Percentiles rank a stretch among this genome's conserved stretches.
These are phyloP conservation scores for Amphiprion percula DNA, from an alignment of 2,113 vertebrate species.

Conservation along the genomic window DNA sequence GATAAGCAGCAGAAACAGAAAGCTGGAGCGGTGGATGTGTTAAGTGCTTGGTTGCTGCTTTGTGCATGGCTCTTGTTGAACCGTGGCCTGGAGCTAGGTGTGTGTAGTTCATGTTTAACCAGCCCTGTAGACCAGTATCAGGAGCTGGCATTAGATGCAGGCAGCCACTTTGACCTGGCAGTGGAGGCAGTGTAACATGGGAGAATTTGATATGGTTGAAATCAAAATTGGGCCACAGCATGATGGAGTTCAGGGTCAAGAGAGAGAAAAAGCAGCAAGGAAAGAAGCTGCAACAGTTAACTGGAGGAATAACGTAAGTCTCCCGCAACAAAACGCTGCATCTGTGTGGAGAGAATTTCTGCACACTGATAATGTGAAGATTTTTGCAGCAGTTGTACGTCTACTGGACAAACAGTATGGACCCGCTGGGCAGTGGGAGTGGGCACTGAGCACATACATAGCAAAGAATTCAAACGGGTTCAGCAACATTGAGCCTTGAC, in stretches of 20 bases:
- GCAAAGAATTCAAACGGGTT: slow-evolving; percentile 38
- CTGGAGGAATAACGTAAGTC: neutral
- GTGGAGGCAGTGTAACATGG: slow-evolving; percentile 28
- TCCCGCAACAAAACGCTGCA: slow-evolving; percentile 7
- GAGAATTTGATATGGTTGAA: slow-evolving; percentile 47
- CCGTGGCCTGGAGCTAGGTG: slow-evolving; percentile 47
- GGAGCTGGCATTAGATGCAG: slow-evolving; percentile 40
- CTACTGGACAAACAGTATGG: neutral
- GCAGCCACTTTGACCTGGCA: slow-evolving; percentile 50
- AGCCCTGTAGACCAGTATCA: slow-evolving; percentile 44
- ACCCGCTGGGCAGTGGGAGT: neutral
- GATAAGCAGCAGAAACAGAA: slow-evolving; percentile 14
- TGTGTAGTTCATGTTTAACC: slow-evolving; percentile 60
- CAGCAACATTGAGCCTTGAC: neutral
- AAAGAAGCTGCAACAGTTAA: slow-evolving; percentile 21
- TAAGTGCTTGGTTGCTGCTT: slow-evolving; percentile 20
- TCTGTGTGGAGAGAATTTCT: slow-evolving; percentile 6
- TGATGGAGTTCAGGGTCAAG: slow-evolving; percentile 12
- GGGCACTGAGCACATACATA: neutral
- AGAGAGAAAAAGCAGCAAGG: neutral
- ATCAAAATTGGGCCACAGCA: slow-evolving; percentile 37
- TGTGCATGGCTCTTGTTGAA: slow-evolving; percentile 45
- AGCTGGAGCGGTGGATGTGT: slow-evolving; percentile 19
- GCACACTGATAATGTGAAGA: neutral
- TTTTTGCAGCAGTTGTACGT: neutral